A percentile compares a stretch with the other conserved stretches of the same genome.
phyloP scores from a whole-genome alignment of 2,888 invertebrate genomes.

The Cancer borealis region DNA sequence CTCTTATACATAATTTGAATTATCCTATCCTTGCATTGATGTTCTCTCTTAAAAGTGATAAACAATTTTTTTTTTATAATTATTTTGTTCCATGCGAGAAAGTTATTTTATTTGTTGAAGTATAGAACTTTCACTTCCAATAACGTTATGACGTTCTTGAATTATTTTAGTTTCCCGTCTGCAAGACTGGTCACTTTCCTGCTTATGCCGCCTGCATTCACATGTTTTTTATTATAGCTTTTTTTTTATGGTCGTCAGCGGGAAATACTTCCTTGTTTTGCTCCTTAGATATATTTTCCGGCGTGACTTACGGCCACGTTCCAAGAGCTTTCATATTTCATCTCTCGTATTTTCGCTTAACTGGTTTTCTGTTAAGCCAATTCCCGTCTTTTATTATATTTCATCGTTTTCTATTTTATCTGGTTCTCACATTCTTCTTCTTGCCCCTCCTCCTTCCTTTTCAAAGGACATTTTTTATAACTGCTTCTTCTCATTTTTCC shows the following conservation, averaged over 20 bases:
- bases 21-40: too few species aligned
- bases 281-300: slow-evolving; percentile 4
- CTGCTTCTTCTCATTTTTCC: too few species aligned
- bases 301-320: slow-evolving; percentile 17
- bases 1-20: too few species aligned
- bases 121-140: too few species aligned
- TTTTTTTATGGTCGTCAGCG: neutral
- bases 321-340: slow-evolving; percentile 22
- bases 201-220: neutral
- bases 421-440: neutral
- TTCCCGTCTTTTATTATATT: slow-evolving; percentile 21
- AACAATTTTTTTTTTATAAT: too few species aligned
- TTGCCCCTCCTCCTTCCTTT: neutral
- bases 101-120: too few species aligned
- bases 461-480: neutral
- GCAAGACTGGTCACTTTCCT: neutral
- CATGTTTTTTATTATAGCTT: neutral
- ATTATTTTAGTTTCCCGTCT: too few species aligned
- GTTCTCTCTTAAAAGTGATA: too few species aligned
- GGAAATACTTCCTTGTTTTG: neutral
- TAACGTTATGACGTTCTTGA: too few species aligned
- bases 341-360: slow-evolving; percentile 27
- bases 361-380: slow-evolving; percentile 32
- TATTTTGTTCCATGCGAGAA: too few species aligned
- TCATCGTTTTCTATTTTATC: neutral